Evolutionary conservation across 2,797 vertebrate genomes (phyloP), one percentile per base, ranked within the genome.

Genomic region (Taeniopygia guttata): DNA sequence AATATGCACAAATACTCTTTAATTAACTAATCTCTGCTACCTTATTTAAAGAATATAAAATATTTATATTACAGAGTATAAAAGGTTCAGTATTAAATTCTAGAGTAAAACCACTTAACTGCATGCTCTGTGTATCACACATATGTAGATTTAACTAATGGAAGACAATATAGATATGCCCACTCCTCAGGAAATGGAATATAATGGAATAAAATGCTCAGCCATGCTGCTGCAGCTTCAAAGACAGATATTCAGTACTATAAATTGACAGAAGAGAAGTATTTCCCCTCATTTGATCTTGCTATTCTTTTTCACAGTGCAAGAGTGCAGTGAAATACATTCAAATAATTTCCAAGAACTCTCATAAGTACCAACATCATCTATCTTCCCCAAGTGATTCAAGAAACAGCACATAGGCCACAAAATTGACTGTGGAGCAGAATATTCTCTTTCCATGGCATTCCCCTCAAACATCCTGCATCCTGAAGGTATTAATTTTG

Each of bases 151-250:
- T 74, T 63, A 62, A 26, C 6, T 77, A 32, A 38, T 13, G 29
- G 19, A 75, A 70, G 45, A 54, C 32, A 40, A 29, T 30, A 2
- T 7, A 7, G 38, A 6, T 14, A 38, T 10, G 27, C 36, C 49
- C 22, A 22, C 8, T 85, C 6, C 51, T 58, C 15, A 49, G 32
- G 29, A 87, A 72, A 73, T 6, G 11, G 16, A 77, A 32, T 20
- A 58, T 86, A 75, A 13, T 2, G 0, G 5, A 60, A 60, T 40
- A 60, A 40, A 40, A 11, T 0, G 0, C 18, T 23, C 49, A 85
- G 21, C 13, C 26, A 14, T 2, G 16, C 19, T 72, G 38, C 69
- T 88, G 15, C 14, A 34, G 12, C 42, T 74, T 46, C 55, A 60
- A 13, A 76, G 29, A 38, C 16, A 70, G 10, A 36, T 7, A 11